Evolutionary conservation across 2,888 invertebrate species (phyloP).

Genomic region (Heliconius hortense): DNA sequence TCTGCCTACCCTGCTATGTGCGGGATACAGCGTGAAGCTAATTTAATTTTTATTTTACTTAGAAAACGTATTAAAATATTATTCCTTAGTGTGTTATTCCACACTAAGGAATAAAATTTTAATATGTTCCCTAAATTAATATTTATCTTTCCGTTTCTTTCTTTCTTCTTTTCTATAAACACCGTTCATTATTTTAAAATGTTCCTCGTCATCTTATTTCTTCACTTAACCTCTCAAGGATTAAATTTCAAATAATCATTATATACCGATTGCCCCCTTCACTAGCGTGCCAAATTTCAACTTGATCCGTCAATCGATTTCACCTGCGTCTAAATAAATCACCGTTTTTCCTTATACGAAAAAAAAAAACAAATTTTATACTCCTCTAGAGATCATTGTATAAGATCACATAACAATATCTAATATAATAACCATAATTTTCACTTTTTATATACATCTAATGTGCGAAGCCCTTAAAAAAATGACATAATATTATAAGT

Average conservation of each 20-base stretch:
- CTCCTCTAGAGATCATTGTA: not conserved
- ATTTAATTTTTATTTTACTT: too few species aligned
- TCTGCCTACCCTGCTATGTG: too few species aligned
- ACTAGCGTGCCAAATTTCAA: not conserved
- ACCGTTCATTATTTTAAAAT: too few species aligned
- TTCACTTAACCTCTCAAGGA: not conserved
- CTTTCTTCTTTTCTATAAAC: too few species aligned
- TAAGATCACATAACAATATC: not conserved
- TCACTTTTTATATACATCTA: conserved; percentile 1
- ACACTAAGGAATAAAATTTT: too few species aligned
- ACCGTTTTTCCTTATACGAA: not conserved
- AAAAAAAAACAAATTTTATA: not conserved
- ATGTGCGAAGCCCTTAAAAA: not conserved
- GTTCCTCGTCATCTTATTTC: not conserved
- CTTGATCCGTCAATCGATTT: not conserved
- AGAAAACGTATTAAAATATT: too few species aligned
- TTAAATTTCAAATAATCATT: not conserved
- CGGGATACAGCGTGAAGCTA: too few species aligned
- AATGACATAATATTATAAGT: conserved; percentile 5
- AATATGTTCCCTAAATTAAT: too few species aligned
- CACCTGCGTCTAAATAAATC: not conserved
- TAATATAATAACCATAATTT: not conserved
- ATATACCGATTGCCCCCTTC: not conserved
- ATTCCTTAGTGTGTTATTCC: too few species aligned
- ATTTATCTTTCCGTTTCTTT: too few species aligned